Base-by-base conservation (phyloP, 2,888 invertebrate species). In the Sisyra nigra region DNA sequence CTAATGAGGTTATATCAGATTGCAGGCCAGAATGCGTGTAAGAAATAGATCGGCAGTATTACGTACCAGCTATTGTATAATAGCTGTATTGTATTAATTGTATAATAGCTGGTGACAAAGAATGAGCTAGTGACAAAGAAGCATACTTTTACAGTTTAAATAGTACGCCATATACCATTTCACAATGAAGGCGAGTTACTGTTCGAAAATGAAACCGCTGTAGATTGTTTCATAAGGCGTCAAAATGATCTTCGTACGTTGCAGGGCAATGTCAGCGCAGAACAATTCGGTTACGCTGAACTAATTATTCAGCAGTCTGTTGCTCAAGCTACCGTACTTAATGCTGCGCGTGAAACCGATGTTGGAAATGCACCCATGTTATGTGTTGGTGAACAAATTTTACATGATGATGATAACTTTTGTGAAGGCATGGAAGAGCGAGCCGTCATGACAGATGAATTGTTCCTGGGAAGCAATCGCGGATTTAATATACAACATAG, bases 31-130 rank as follows among this genome's bases (percentile, higher is more conserved):
- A n/a, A n/a, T n/a, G n/a, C n/a, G n/a, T n/a, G n/a, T n/a, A n/a
- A n/a, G n/a, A n/a, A n/a, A n/a, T n/a, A 49, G 42, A n/a, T 10
- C 47, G 0, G 54, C 54, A 49, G 53, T 57, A 32, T 49, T 55
- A 37, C 51, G 54, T 8, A 36, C 10, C 5, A 13, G 37, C 2
- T 36, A 36, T 15, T 36, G 15, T 2, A 36, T 15, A 9, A 43
- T 15, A 36, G 15, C 8, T 31, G 40, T 40, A 46, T 45, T 10
- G 45, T 46, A 3, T 45, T 39, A 18, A 45, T 39, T 19, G 46
- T 45, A 4, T 45, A 29, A 29, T 45, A n/a, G n/a, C n/a, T n/a
- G n/a, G n/a, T n/a, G n/a, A 46, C n/a, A n/a, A n/a, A n/a, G n/a
- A n/a, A n/a, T n/a, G n/a, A n/a, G n/a, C n/a, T n/a, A n/a, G n/a